Evolutionary conservation across 2,888 invertebrate genomes (phyloP), one percentile per base, ranked within the genome.

Genomic region (Lepidonotus clava): DNA sequence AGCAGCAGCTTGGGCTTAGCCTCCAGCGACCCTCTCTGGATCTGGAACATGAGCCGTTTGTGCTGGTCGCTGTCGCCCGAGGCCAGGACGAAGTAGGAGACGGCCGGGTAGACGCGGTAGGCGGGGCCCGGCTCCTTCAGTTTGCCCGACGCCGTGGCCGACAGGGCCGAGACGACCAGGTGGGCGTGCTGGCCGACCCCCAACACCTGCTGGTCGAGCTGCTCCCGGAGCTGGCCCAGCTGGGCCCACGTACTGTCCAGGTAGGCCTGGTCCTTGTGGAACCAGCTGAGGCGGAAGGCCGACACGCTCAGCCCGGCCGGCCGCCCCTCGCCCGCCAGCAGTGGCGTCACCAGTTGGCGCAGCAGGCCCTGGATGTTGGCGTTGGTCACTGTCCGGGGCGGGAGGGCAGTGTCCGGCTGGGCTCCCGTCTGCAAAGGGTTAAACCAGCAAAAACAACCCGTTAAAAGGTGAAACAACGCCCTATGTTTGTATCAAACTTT

Each of bases 1-100:
- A 71, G 34, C 36, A 71, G 24, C 71, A 71, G 71, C 71, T 71
- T 71, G 21, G 71, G n/a, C 71, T 71, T 71, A 18, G 46, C 46
- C 2, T 38, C 71, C 1, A 71, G 21, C 34, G 8, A 18, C 71
- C 71, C 71, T 4, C n/a, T 18, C 36, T 71, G 71, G 36, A 38
- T 71, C 11, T 71, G 34, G 18, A 71, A 71, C 21, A 71, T 11
- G 36, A 71, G 36, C 38, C 36, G 14, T n/a, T 71, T 71, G 38
- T 71, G 34, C 36, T 34, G 18, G 0, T 71, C 71, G n/a, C 14
- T n/a, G 36, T 71, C 71, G 11, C 36, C 71, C 0, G 4, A 11
- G 34, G 36, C 1, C 1, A 71, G 14, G 36, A 71, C n/a, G 36
- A 71, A 71, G 38, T 34, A 38, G 1, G 71, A 71, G 8, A 71